A percentile compares a stretch with the other conserved stretches of the same genome.
phyloP scores from a whole-genome alignment of 2,888 invertebrate species.

The Acheta domesticus region DNA sequence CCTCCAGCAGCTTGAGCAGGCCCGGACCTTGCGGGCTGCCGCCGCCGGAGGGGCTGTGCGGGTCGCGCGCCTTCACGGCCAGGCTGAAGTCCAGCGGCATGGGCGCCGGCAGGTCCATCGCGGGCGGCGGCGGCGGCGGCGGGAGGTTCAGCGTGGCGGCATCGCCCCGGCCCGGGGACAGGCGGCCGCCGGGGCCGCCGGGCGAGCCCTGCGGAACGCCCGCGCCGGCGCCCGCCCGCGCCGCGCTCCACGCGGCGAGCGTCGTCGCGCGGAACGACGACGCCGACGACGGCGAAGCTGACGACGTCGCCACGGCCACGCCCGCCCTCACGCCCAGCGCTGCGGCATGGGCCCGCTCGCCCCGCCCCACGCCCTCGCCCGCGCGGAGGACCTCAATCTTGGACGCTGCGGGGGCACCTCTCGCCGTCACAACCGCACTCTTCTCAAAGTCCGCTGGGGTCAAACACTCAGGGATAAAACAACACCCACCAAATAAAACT shows the following conservation, averaged over 20 bases:
- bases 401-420: too few species aligned
- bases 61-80: constrained; percentile 47
- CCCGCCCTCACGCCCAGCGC: neutral
- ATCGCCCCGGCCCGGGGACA: neutral
- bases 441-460: too few species aligned
- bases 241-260: constrained; percentile 4
- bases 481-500: too few species aligned
- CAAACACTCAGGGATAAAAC: too few species aligned
- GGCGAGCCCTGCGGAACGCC: neutral
- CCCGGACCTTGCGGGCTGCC: constrained; percentile 43
- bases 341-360: neutral
- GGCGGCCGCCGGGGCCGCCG: constrained; percentile 18
- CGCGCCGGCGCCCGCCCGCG: constrained; percentile 23
- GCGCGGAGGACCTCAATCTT: neutral
- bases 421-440: too few species aligned
- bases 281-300: neutral
- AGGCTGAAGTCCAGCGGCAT: constrained; percentile 65
- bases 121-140: constrained; percentile 3
- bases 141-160: neutral
- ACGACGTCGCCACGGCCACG: neutral
- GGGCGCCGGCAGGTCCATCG: constrained; percentile 37
- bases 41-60: constrained; percentile 43
- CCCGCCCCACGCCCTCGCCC: neutral
- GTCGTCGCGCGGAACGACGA: neutral
- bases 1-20: constrained; percentile 35